Evolutionary conservation across 2,888 invertebrate genomes (phyloP), one percentile per base, ranked within the genome.

Genomic region (Phania funesta): DNA sequence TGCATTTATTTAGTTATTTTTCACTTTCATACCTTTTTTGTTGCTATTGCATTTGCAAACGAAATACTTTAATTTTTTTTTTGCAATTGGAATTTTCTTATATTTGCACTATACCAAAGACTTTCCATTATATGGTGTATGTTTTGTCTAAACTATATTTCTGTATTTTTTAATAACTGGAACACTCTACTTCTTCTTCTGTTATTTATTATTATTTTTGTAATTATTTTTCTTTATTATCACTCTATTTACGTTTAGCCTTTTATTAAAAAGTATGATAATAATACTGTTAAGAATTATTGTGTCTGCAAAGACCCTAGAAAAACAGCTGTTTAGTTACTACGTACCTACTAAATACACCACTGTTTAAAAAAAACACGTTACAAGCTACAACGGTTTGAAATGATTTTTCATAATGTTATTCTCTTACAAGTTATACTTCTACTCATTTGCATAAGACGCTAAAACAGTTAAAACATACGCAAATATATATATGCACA

Each of bases 311-410:
- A 46, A 46, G 13, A 4, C n/a, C 16, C 11, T 1, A n/a, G 2
- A 13, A 3, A 26, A 26, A 6, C 68, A 68, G 68, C 76, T 76
- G 76, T 35, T 60, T 7, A 41, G 20, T 38, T 35, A 38, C 6
- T 71, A 9, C n/a, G n/a, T n/a, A n/a, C 20, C 7, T 1, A 13
- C 1, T 26, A 20, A 54, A 54, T 54, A 32, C 74, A 74, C 11
- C 79, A 16, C 67, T 74, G 73, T 13, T 58, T 3, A 18, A 32
- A 0, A 20, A 18, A 46, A 18, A 50, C 0, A 35, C 44, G 73
- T 65, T 73, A 73, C 0, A 48, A n/a, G 5, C 3, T 29, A 18
- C 13, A 74, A 29, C 11, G 3, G 8, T 60, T 71, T 48, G 5
- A 46, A 60, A 2, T 44, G 16, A 16, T n/a, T 41, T 9, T 35